These are phyloP conservation scores for Endomychus coccineus DNA, from an alignment of 2,888 invertebrate genomes.

Conservation along the genomic window DNA sequence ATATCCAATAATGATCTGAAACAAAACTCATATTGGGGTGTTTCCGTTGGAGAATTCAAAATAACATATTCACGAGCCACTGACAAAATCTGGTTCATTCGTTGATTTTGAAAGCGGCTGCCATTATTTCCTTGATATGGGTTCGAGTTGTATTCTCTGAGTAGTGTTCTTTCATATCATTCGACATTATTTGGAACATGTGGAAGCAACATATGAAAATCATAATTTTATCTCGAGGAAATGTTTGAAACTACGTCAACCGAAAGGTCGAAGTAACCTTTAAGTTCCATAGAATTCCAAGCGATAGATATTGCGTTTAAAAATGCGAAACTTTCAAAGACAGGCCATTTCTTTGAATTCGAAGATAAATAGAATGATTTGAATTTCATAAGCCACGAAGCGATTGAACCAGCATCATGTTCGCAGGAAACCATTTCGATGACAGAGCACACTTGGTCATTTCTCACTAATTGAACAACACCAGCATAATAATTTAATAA, in stretches of 20 bases:
- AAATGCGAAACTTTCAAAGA: not conserved
- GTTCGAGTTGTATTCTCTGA: too few relatives aligned
- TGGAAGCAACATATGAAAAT: too few relatives aligned
- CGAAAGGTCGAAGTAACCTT: not conserved
- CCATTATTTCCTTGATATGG: too few relatives aligned
- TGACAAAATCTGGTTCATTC: too few relatives aligned
- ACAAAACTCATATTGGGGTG: not conserved
- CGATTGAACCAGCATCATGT: conserved; percentile 1
- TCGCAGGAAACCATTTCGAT: conserved; percentile 3
- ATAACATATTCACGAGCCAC: too few relatives aligned
- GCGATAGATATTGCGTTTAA: not conserved
- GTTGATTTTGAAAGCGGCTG: too few relatives aligned
- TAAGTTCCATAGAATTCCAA: not conserved
- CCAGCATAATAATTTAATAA: too few relatives aligned
- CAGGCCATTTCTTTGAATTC: not conserved
- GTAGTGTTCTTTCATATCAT: too few relatives aligned
- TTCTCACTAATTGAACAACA: not conserved
- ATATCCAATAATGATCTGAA: not conserved
- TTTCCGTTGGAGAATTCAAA: not conserved
- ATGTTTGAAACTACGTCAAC: not conserved
- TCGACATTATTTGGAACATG: too few relatives aligned
- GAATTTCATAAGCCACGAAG: not conserved
- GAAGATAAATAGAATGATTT: not conserved
- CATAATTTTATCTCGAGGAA: not conserved
- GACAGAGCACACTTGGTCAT: not conserved